Percentiles rank a stretch among this genome's conserved stretches.
Evolutionary conservation across 2,888 invertebrate species (phyloP).

Genomic region (Cataglyphis livida): DNA sequence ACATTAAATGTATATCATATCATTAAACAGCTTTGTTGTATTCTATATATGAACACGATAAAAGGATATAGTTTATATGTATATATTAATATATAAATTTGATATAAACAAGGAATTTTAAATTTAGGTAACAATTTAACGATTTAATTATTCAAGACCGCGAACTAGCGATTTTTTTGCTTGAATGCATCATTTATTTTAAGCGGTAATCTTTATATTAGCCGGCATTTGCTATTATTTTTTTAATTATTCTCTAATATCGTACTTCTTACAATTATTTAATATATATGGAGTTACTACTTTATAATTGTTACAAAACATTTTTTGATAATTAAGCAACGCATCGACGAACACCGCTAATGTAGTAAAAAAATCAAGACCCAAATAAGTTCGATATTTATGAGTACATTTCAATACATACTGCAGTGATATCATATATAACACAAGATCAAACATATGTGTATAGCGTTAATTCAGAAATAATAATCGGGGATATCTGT

Average conservation of each 20-base stretch:
- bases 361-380: constrained; percentile 12
- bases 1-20: background rate
- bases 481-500: constrained; percentile 23
- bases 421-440: constrained; percentile 22
- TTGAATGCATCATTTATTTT: background rate
- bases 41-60: background rate
- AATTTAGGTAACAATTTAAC: background rate
- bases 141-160: background rate
- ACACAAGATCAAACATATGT: constrained; percentile 28
- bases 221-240: background rate
- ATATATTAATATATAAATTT: background rate
- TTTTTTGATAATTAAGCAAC: constrained; percentile 18
- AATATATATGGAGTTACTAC: background rate
- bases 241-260: constrained; percentile 15
- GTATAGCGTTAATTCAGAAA: constrained; percentile 44
- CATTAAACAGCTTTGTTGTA: background rate
- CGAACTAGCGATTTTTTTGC: background rate
- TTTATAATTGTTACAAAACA: background rate
- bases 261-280: constrained; percentile 2
- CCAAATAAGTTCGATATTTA: constrained; percentile 48
- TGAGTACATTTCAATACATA: constrained; percentile 26
- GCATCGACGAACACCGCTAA: background rate
- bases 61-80: background rate
- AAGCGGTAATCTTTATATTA: constrained; percentile 15
- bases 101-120: background rate